Percentiles rank a stretch among this genome's conserved stretches.
phyloP scores from a whole-genome alignment of 2,888 invertebrate species.

The Epistrophella euchroma region DNA sequence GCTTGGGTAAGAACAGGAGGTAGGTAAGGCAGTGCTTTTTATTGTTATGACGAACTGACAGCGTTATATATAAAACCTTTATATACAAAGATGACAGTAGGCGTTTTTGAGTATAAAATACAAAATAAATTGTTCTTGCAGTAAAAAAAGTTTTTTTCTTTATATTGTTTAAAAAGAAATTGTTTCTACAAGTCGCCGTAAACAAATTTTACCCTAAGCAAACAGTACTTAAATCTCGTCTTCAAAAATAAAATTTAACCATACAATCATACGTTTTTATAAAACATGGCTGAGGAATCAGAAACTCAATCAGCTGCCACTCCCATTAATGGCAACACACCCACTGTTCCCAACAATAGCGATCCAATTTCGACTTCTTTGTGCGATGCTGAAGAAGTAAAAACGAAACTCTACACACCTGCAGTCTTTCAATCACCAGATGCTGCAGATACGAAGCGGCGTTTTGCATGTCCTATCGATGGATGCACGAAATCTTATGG shows the following conservation, averaged over 20 bases:
- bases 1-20: background rate
- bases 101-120: constrained; percentile 48
- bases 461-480: constrained; percentile 80
- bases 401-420: background rate
- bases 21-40: constrained; percentile 47
- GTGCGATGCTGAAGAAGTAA: background rate
- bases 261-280: background rate
- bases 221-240: background rate
- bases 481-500: constrained; percentile 82
- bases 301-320: constrained; percentile 53
- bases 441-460: constrained; percentile 79
- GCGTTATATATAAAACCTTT: too few relatives aligned
- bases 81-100: constrained; percentile 44
- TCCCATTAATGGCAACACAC: constrained; percentile 63
- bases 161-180: background rate
- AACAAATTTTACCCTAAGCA: background rate
- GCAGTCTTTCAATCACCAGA: constrained; percentile 9
- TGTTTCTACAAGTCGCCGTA: background rate
- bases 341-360: constrained; percentile 32
- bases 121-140: background rate
- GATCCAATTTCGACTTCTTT: constrained; percentile 6
- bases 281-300: constrained; percentile 48
- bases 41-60: too few relatives aligned
- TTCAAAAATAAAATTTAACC: background rate
- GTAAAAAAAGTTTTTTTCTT: background rate